Percentiles rank a stretch among this genome's conserved stretches.
phyloP scores from a whole-genome alignment of 1,140 invertebrate species.

The Pomacea maculata region DNA sequence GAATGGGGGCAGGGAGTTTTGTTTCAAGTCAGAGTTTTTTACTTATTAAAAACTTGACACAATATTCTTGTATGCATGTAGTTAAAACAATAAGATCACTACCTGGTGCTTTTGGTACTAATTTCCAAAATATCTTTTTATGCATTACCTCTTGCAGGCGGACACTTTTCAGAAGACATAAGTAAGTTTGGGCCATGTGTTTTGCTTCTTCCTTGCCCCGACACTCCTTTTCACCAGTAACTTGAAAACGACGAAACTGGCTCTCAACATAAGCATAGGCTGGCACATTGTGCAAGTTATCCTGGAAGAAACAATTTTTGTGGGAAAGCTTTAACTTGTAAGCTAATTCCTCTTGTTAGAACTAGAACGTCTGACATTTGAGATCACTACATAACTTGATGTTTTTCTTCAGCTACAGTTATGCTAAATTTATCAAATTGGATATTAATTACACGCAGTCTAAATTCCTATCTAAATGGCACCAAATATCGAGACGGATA shows the following conservation, averaged over 20 bases:
- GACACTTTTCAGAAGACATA: slow-evolving; percentile 76
- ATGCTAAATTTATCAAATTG: too few relatives aligned
- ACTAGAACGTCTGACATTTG: too few relatives aligned
- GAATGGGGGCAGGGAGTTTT: too few relatives aligned
- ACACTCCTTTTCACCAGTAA: slow-evolving; percentile 82
- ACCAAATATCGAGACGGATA: too few relatives aligned
- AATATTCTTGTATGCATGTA: too few relatives aligned
- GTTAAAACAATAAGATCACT: too few relatives aligned
- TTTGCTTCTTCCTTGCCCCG: slow-evolving; percentile 82
- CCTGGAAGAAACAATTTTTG: slow-evolving; percentile 15
- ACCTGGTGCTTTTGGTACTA: too few relatives aligned
- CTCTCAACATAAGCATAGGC: slow-evolving; percentile 72
- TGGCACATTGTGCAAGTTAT: slow-evolving; percentile 34
- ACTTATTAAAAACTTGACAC: too few relatives aligned
- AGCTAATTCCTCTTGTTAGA: background rate
- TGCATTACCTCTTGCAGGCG: slow-evolving; percentile 69
- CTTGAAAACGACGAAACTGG: slow-evolving; percentile 77
- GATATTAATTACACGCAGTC: too few relatives aligned
- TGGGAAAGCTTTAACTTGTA: background rate
- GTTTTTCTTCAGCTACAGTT: background rate
- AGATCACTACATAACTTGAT: too few relatives aligned
- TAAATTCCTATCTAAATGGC: too few relatives aligned
- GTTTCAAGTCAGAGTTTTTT: too few relatives aligned
- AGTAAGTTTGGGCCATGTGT: slow-evolving; percentile 77
- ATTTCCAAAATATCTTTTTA: background rate